Base-by-base conservation (phyloP, 2,797 vertebrate genomes). In the Paedocypris micromegethes region DNA sequence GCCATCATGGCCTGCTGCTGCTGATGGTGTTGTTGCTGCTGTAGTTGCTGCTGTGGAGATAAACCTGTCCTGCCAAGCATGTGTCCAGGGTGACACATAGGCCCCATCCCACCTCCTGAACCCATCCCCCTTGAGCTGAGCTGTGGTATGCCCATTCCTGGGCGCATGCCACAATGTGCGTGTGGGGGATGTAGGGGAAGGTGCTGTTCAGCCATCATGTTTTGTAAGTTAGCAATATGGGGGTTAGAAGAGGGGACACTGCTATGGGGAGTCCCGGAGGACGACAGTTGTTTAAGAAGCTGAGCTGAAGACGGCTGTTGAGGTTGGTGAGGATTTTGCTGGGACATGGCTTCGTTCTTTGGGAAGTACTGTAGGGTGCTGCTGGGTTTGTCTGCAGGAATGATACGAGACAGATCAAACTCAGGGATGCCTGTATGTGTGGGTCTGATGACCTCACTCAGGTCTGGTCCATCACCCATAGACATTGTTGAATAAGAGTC, bases 281-380 rank as follows among this genome's bases (percentile, higher is more conserved):
- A 88, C 3, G 88, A 86, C 80, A 96, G 92, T 68, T 95, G 89
- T 85, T 97, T 93, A 71, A 97, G 91, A 72, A 98, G 96, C 81
- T 95, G 95, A 79, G 94, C 92, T 66, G 88, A 83, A 63, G 91
- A 80, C 3, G 76, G 80, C 52, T 87, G 88, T 73, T 85, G 86
- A 51, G 86, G 64, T 23, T 86, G 87, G 62, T 88, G 86, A 49
- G 47, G 83, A 75, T 85, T 83, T 58, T 59, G 92, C 84, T 88
- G 87, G 45, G 77, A 72, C 80, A 90, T 90, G 72, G 81, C 83
- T 79, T 92, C 90, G 0, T 80, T 92, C 83, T 97, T 97, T 64
- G 97, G 97, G 80, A 99, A 99, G 87, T 99, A 99, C 87, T 97
- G 95, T 76, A 98, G 90, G 52, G 96, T 99, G 91, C 95, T 97